These are phyloP conservation scores for Gallinago stenura DNA, from an alignment of 2,797 vertebrate genomes.

Conservation along the genomic window DNA sequence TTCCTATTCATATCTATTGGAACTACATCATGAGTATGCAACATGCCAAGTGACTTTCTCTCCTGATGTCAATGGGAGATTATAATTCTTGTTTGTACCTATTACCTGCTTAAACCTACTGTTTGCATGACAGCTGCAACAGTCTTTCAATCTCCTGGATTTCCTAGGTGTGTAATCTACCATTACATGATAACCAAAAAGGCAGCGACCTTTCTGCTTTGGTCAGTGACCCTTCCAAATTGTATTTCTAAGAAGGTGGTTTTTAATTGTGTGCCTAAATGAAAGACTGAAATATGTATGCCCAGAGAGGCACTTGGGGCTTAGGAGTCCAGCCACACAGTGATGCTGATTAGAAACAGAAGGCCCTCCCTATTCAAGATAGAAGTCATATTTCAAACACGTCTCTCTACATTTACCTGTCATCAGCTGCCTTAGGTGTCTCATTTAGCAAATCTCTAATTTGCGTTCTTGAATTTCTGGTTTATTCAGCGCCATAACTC, in stretches of 20 bases:
- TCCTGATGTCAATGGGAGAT: background rate
- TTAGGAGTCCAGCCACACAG: background rate
- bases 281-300: background rate
- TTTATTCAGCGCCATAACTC: background rate
- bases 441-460: background rate
- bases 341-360: background rate
- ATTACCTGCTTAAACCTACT: background rate
- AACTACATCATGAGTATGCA: background rate
- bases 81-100: background rate
- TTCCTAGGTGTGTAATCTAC: background rate
- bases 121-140: background rate
- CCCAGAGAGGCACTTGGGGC: accelerated
- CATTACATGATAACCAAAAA: background rate
- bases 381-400: background rate
- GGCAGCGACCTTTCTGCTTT: background rate
- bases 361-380: background rate
- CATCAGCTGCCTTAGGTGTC: background rate
- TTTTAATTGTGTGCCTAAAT: background rate
- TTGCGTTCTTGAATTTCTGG: background rate
- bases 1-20: background rate
- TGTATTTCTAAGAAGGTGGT: background rate
- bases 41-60: background rate
- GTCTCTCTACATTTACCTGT: background rate
- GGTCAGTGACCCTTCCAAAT: background rate
- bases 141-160: background rate